Percentiles rank a stretch among this genome's conserved stretches.
These are phyloP conservation scores for Sylvietta virens DNA, from an alignment of 2,113 vertebrate species.

Conservation along the genomic window DNA sequence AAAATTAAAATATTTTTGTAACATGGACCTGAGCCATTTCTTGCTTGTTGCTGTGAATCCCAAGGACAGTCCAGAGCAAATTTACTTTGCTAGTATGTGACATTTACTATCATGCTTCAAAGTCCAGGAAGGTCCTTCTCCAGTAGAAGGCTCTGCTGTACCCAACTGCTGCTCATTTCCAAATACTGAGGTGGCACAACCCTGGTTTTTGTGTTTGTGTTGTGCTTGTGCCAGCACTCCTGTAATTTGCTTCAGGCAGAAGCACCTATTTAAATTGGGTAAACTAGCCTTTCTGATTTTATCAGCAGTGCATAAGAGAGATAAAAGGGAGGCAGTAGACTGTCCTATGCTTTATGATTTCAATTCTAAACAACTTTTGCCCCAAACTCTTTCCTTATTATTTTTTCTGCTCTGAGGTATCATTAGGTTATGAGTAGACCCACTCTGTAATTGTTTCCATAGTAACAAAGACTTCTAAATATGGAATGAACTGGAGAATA, in stretches of 20 bases:
- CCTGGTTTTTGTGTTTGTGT: background rate
- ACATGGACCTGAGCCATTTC: background rate
- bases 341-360: background rate
- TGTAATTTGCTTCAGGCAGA: background rate
- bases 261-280: background rate
- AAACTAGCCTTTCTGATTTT: background rate
- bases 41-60: background rate
- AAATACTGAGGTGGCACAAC: background rate
- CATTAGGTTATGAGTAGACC: background rate
- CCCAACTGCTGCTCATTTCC: background rate
- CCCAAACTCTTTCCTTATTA: background rate
- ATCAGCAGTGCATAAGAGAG: background rate
- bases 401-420: background rate
- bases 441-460: slow-evolving; percentile 48
- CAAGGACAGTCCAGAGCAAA: background rate
- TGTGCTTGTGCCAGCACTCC: background rate
- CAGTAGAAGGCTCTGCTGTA: background rate
- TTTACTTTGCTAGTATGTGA: background rate
- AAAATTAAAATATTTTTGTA: background rate
- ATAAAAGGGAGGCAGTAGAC: background rate
- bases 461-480: slow-evolving; percentile 31
- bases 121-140: background rate
- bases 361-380: background rate
- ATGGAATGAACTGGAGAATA: background rate
- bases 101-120: background rate